Conservation (phyloP, 2,888 invertebrate species). For the Abscondita cerata region DNA sequence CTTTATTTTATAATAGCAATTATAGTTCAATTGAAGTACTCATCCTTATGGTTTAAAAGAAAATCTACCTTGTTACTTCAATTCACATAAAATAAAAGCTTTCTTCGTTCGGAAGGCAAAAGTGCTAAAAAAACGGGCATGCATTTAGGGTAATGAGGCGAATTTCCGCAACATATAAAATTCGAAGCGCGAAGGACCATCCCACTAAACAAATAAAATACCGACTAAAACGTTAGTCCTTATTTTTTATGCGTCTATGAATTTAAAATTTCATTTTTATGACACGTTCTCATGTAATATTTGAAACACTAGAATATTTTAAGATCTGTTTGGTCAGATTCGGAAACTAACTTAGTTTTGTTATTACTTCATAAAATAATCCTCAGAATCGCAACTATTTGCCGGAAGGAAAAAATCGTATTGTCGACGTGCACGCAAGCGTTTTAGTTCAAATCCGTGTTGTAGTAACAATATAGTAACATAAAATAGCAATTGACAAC, state of each 20-base stretch:
- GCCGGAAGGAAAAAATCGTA: too few relatives aligned
- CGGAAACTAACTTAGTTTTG: background rate
- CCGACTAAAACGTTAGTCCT: slow-evolving; percentile 32
- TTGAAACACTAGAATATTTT: slow-evolving; percentile 20
- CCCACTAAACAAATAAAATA: slow-evolving; percentile 32
- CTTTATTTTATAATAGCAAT: too few relatives aligned
- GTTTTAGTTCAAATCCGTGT: too few relatives aligned
- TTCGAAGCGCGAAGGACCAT: slow-evolving; percentile 29
- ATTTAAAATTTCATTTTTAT: slow-evolving; percentile 34
- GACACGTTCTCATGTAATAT: slow-evolving; percentile 26
- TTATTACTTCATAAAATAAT: slow-evolving; percentile 9
- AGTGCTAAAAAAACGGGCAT: slow-evolving; percentile 29
- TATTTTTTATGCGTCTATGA: slow-evolving; percentile 34
- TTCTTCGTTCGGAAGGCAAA: slow-evolving; percentile 21
- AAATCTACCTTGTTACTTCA: slow-evolving; percentile 15
- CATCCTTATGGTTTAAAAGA: slow-evolving; percentile 1
- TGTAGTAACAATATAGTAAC: too few relatives aligned
- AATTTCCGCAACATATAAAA: slow-evolving; percentile 33
- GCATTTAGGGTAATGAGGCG: slow-evolving; percentile 33
- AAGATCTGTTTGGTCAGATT: slow-evolving; percentile 17
- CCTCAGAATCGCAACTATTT: too few relatives aligned
- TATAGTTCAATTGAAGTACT: too few relatives aligned
- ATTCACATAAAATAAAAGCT: slow-evolving; percentile 20
- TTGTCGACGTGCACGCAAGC: too few relatives aligned
- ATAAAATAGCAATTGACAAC: too few relatives aligned